Evolutionary conservation across 2,113 vertebrate species (phyloP).

Genomic region (Amazona guildingii): DNA sequence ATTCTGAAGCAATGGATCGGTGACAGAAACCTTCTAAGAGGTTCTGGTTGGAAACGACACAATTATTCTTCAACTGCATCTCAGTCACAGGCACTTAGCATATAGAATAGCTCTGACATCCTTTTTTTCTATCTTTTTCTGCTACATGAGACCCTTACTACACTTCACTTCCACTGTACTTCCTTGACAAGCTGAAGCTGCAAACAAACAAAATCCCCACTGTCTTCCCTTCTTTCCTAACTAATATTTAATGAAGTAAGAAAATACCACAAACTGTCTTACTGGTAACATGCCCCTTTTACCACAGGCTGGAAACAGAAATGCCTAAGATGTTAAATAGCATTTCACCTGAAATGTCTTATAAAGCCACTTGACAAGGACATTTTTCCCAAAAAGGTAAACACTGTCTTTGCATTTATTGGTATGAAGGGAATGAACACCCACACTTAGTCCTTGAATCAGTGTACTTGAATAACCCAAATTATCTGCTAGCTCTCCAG

Average conservation of each 20-base stretch:
- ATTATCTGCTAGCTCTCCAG: not conserved
- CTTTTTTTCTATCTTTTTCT: not conserved
- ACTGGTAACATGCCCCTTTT: not conserved
- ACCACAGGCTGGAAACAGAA: not conserved
- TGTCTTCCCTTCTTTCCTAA: not conserved
- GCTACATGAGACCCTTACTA: not conserved
- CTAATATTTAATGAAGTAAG: not conserved
- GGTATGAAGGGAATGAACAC: not conserved
- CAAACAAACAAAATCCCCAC: not conserved
- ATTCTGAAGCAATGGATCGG: constrained; percentile 6
- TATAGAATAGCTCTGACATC: not conserved
- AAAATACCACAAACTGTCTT: not conserved
- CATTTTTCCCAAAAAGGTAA: not conserved
- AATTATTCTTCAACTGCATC: not conserved
- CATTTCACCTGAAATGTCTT: not conserved
- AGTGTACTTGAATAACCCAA: not conserved
- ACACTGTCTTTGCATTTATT: not conserved
- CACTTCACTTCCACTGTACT: not conserved
- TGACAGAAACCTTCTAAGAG: constrained; percentile 31
- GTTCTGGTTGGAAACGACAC: not conserved
- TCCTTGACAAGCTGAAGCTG: not conserved
- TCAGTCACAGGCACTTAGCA: not conserved
- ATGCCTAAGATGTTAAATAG: not conserved
- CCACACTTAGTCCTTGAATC: not conserved
- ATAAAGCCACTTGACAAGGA: not conserved